Evolutionary conservation across 1,140 invertebrate genomes (phyloP).

Genomic region (Notospermus geniculatus): DNA sequence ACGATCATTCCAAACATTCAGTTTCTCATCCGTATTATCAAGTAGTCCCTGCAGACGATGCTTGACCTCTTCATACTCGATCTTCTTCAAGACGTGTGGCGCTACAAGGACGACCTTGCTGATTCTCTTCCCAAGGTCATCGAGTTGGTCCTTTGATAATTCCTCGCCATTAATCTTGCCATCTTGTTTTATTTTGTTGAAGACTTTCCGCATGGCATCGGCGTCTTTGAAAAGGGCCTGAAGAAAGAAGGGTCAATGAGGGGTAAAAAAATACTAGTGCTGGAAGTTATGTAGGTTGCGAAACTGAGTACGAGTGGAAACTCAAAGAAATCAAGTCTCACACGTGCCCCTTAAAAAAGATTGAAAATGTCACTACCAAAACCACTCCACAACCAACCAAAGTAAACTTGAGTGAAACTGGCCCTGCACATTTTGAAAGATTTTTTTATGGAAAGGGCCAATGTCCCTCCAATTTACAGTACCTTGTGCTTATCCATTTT

Average conservation of each 20-base stretch:
- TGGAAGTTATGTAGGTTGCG: too few relatives aligned
- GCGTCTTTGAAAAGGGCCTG: conserved; percentile 80
- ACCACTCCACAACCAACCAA: too few relatives aligned
- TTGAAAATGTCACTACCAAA: neutral
- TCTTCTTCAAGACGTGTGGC: conserved; percentile 31
- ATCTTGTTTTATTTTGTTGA: conserved; percentile 59
- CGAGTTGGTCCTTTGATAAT: conserved; percentile 74
- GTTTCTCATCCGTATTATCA: conserved; percentile 82
- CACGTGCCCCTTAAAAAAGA: neutral
- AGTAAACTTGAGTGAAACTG: too few relatives aligned
- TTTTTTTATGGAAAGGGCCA: neutral
- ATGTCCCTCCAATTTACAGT: too few relatives aligned
- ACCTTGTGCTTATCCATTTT: conserved; percentile 86
- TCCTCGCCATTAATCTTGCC: conserved; percentile 44
- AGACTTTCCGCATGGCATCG: conserved; percentile 72
- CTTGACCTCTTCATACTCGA: conserved; percentile 46
- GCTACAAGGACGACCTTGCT: conserved; percentile 49
- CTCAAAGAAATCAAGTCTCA: too few relatives aligned
- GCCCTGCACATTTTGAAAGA: neutral
- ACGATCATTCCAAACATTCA: conserved; percentile 84
- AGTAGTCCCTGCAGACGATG: conserved; percentile 71
- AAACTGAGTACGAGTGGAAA: too few relatives aligned
- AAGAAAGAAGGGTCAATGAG: conserved; percentile 25
- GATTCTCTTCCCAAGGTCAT: conserved; percentile 74
- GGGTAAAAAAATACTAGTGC: neutral